A percentile compares a stretch with the other conserved stretches of the same genome.
These are phyloP conservation scores for Heterocephalus glaber DNA, from an alignment of 2,113 vertebrate species.

Conservation along the genomic window DNA sequence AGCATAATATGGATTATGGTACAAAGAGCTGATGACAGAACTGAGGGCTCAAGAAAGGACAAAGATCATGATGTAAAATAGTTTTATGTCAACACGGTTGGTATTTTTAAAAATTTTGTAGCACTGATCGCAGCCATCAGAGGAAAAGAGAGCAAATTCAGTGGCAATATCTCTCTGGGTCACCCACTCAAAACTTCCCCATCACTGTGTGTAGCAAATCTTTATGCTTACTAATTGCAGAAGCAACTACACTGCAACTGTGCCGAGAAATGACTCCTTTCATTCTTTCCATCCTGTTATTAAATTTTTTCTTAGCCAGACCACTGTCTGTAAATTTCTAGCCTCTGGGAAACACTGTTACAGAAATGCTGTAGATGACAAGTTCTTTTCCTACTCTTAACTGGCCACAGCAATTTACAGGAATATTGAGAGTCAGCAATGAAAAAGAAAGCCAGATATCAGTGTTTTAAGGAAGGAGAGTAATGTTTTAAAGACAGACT, in stretches of 20 bases:
- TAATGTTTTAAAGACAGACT: neutral
- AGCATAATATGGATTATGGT: neutral
- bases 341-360: neutral
- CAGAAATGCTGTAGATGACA: neutral
- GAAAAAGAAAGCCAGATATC: neutral
- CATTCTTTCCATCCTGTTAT: neutral
- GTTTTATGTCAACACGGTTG: neutral
- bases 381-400: neutral
- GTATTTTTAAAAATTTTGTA: neutral
- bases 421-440: neutral
- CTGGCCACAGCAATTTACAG: neutral
- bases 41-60: neutral
- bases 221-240: constrained; percentile 6
- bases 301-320: neutral
- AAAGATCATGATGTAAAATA: neutral
- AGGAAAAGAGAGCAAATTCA: neutral
- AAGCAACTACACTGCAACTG: neutral
- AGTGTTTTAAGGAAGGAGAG: neutral
- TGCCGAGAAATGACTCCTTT: constrained; percentile 10
- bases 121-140: neutral
- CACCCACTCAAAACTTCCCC: neutral
- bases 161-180: neutral
- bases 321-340: neutral
- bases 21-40: neutral
- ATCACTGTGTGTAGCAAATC: constrained; percentile 6